Evolutionary conservation across 2,888 invertebrate genomes (phyloP), one percentile per base, ranked within the genome.

Genomic region (Tenthredo scrophulariae): DNA sequence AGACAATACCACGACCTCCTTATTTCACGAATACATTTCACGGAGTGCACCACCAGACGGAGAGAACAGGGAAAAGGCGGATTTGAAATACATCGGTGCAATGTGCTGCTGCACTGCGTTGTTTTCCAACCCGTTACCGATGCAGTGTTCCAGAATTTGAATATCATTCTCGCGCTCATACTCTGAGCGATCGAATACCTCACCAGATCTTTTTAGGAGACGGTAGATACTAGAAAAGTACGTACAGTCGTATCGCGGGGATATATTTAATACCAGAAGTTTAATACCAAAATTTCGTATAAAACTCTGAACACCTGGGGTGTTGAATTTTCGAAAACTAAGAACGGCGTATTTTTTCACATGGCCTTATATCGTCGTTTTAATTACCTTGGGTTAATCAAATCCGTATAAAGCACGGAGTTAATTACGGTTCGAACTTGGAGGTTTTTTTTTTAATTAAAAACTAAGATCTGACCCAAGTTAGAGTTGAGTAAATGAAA

Each of bases 1-100:
- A 77, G 77, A 29, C 50, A 29, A 77, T 77, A 33, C 50, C n/a
- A 33, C 33, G n/a, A 18, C 50, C 40, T 80, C 62, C 22, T 80
- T 40, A 37, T 54, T 77, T 50, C 9, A 18, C 22, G 46, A 46
- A 83, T 83, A 29, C 50, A 83, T 83, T 83, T 83, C 46, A 46
- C 83, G 46, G 33, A 43, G 67, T 67, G 46, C 67, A 33, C 46
- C 26, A 18, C 33, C 13, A 80, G 80, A 54, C 79, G 54, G 54
- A 18, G 54, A 18, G 83, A 70, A 70, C 83, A 83, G 43, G 67
- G 70, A 83, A 83, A 83, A 83, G 83, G 83, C 83, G 83, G 83
- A 67, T 70, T 40, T 40, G 46, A 83, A 83, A 50, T 46, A 67
- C 29, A 83, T 29, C 46, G 67, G 54, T 46, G 58, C 80, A 62